These are phyloP conservation scores for Digitonthophagus gazella DNA, from an alignment of 2,888 invertebrate species.

Conservation along the genomic window DNA sequence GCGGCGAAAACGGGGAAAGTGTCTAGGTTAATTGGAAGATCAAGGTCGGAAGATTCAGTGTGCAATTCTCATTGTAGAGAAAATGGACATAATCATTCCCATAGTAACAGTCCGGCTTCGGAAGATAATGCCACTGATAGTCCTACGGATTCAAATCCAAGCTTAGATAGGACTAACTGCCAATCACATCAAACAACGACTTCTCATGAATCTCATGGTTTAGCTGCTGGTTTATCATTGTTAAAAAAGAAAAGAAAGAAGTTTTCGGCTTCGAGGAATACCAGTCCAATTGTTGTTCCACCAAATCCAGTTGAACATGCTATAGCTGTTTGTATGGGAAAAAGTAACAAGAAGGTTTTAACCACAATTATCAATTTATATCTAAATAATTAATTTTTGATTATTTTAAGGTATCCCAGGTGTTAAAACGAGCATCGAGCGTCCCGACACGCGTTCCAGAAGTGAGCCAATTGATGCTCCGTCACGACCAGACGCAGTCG, in stretches of 20 bases:
- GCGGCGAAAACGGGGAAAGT: conserved; percentile 81
- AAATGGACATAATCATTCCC: conserved; percentile 54
- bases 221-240: conserved; percentile 66
- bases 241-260: conserved; percentile 79
- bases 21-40: conserved; percentile 75
- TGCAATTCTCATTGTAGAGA: conserved; percentile 56
- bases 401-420: conserved; percentile 50
- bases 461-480: conserved; percentile 48
- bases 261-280: conserved; percentile 75
- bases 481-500: conserved; percentile 62
- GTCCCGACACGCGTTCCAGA: conserved; percentile 62
- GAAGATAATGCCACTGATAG: conserved; percentile 72
- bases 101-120: conserved; percentile 60
- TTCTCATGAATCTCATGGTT: conserved; percentile 37
- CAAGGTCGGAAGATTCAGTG: conserved; percentile 82
- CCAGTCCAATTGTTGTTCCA: conserved; percentile 57
- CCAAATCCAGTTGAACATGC: conserved; percentile 52
- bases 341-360: conserved; percentile 42
- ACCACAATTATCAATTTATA: no score
- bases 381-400: neutral
- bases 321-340: conserved; percentile 40
- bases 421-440: conserved; percentile 68
- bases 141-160: conserved; percentile 70
- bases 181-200: conserved; percentile 38
- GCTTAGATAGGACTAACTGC: conserved; percentile 50